Evolutionary conservation across 2,797 vertebrate species (phyloP).

Genomic region (Threskiornis aethiopicus): DNA sequence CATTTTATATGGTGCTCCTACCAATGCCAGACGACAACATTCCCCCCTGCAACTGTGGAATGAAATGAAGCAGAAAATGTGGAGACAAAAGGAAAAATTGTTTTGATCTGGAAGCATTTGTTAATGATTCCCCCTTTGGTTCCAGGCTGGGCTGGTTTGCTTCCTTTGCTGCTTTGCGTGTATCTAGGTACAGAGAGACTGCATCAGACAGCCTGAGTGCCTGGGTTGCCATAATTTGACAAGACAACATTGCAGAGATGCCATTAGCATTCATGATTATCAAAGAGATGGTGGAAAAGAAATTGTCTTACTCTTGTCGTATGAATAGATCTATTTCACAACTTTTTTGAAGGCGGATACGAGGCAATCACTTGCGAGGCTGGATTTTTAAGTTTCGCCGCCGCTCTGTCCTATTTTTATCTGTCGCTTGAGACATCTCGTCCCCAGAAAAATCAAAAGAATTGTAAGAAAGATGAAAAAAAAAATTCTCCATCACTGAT

Average conservation of each 20-base stretch:
- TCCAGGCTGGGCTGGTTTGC: neutral
- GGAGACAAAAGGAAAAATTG: slow-evolving; percentile 25
- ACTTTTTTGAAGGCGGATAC: slow-evolving; percentile 44
- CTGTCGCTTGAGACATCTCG: slow-evolving; percentile 30
- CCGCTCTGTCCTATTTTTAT: slow-evolving; percentile 31
- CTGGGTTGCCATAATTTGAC: slow-evolving; percentile 35
- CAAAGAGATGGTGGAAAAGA: slow-evolving; percentile 40
- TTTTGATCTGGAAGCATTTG: slow-evolving; percentile 55
- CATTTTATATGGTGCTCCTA: neutral
- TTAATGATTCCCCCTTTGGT: slow-evolving; percentile 22
- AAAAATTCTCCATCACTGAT: slow-evolving; percentile 23
- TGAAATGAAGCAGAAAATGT: slow-evolving; percentile 35
- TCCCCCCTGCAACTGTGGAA: neutral
- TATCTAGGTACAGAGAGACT: slow-evolving; percentile 16
- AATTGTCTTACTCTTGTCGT: slow-evolving; percentile 44
- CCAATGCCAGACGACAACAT: slow-evolving; percentile 18
- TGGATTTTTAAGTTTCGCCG: slow-evolving; percentile 21
- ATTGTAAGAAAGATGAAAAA: slow-evolving; percentile 47
- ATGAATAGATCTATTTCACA: slow-evolving; percentile 51
- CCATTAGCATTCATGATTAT: slow-evolving; percentile 64
- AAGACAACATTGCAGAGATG: slow-evolving; percentile 10
- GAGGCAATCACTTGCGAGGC: slow-evolving; percentile 14
- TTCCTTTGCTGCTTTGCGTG: neutral
- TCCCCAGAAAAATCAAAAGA: slow-evolving; percentile 49
- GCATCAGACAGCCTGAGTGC: neutral